Base-by-base conservation (phyloP, 2,113 vertebrate species). In the Cranoglanis bouderius region DNA sequence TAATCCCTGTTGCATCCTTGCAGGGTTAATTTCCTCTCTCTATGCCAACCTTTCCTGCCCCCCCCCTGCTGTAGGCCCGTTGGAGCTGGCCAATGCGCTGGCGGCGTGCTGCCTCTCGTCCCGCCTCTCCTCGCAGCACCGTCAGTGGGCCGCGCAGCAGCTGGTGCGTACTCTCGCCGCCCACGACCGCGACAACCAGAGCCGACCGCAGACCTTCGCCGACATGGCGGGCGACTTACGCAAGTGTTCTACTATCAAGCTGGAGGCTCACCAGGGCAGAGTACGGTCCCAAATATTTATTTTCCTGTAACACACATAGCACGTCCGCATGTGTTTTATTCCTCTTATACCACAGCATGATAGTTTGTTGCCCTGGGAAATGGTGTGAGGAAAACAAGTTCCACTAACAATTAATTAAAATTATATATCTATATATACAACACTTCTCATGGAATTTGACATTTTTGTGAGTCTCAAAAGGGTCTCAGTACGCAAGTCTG, bases 141-240 rank as follows among this genome's bases (percentile, higher is more conserved):
- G 98, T 12, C 98, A 99, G 93, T 99, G 98, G 98, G 98, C 98
- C 4, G 97, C 98, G 12, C 98, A 99, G 94, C 98, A 99, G 92
- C 96, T 99, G 21, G 98, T 99, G 35, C 96, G 97, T 82, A 97
- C 98, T 6, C 96, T 99, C 40, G 98, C 98, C 0, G 98, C 98
- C 1, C 98, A 99, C 0, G 98, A 99, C 92, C 97, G 98, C 0
- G 98, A 99, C 94, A 98, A 98, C 95, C 98, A 99, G 89, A 97
- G 92, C 90, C 93, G 94, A 59, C 97, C 98, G 0, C 98, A 98
- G 93, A 99, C 98, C 61, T 97, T 98, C 0, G 98, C 98, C 0
- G 98, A 99, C 92, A 97, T 99, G 97, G 96, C 97, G 14, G 98
- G 98, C 78, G 98, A 99, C 91, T 95, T 99, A 92, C 93, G 98